Base-by-base conservation (phyloP, 2,797 vertebrate genomes). In the Semaprochilodus insignis region DNA sequence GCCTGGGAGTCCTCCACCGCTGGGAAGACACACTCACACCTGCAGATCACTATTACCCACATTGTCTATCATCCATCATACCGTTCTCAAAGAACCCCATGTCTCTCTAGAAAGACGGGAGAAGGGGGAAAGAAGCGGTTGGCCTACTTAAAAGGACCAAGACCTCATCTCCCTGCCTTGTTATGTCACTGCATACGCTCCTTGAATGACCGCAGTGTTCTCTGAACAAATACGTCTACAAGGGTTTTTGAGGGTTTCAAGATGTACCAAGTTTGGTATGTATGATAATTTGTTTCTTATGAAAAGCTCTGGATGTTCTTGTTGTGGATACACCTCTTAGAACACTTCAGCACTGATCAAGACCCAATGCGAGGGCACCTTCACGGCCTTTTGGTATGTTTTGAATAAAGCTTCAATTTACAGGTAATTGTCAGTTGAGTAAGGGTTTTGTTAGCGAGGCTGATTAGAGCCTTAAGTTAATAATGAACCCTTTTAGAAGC, bases 41-140 rank as follows among this genome's bases (percentile, higher is more conserved):
- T 82, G 79, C 79, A 80, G 81, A 57, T 81, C 23, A 71, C n/a
- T 69, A 75, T 84, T 78, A 78, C 74, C 57, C 70, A 74, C n/a
- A 27, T 44, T 73, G 31, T 70, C 80, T 1, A 34, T 74, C 83
- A 84, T 87, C 81, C 78, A 72, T 85, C 87, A 87, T 74, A 40
- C 25, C 8, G 48, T 52, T 60, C 63, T 54, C 67, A 55, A 74
- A 44, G 73, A 51, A 25, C 16, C 60, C 13, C 70, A 60, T 10
- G 48, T 82, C 54, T 77, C 40, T 15, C 6, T 74, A 74, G 74
- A 52, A 71, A 77, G 79, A 17, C 23, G 48, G 23, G 51, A 40
- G 16, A 63, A 52, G 19, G 31, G 19, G 31, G 40, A 25, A 48
- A 36, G 15, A 60, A 40, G 40, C 19, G 15, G 34, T 44, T 62